phyloP scores from a whole-genome alignment of 2,888 invertebrate genomes.

The Agrilus cyanescens region DNA sequence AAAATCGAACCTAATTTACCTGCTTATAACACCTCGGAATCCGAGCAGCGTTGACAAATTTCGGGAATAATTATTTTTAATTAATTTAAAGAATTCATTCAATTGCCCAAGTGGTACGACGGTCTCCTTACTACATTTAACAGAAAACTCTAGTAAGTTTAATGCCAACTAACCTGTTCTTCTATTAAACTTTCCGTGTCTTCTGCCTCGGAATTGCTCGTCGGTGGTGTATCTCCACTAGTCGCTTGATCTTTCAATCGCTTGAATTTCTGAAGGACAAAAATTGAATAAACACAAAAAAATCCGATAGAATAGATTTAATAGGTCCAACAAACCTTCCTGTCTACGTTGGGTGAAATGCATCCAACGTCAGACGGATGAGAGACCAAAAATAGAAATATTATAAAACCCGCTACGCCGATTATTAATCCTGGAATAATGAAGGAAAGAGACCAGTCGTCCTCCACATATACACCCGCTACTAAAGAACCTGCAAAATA shows the following conservation, averaged over 20 bases:
- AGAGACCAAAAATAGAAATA: constrained; percentile 78
- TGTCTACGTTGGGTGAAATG: constrained; percentile 27
- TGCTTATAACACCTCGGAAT: no score
- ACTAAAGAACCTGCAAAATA: constrained; percentile 55
- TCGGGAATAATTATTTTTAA: no score
- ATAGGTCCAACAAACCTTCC: constrained; percentile 2
- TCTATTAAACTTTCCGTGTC: constrained; percentile 42
- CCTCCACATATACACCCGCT: constrained; percentile 75
- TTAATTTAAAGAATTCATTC: no score
- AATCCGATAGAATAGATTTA: neutral
- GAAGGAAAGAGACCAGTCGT: constrained; percentile 84
- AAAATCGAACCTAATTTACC: no score
- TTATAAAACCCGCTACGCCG: constrained; percentile 52
- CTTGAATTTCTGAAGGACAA: constrained; percentile 20
- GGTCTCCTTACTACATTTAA: no score
- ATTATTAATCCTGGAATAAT: constrained; percentile 83
- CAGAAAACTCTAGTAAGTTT: no score
- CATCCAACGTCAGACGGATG: constrained; percentile 68
- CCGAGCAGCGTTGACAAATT: no score
- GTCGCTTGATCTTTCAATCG: constrained; percentile 26
- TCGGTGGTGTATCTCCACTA: constrained; percentile 21
- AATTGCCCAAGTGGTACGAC: no score
- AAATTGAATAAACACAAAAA: constrained; percentile 2
- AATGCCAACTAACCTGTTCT: constrained; percentile 40
- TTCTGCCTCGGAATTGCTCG: constrained; percentile 34